phyloP scores from a whole-genome alignment of 1,140 invertebrate species.

The Papilio polytes region DNA sequence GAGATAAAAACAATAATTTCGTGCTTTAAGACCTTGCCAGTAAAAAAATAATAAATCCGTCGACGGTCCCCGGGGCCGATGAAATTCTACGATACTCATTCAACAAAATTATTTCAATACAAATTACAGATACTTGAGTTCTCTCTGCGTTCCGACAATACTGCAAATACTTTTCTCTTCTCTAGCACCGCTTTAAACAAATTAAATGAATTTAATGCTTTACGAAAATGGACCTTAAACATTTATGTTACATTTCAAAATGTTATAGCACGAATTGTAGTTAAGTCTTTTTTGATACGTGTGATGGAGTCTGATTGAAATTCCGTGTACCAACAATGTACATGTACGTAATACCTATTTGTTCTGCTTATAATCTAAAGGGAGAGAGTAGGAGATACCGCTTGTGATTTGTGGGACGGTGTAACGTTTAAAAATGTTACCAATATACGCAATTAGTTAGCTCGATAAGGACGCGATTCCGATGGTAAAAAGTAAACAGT shows the following conservation, averaged over 20 bases:
- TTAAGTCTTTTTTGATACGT: constrained; percentile 46
- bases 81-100: constrained; percentile 81
- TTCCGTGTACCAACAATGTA: constrained; percentile 80
- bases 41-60: constrained; percentile 82
- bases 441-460: constrained; percentile 65
- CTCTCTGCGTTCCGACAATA: constrained; percentile 79
- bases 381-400: constrained; percentile 57
- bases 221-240: constrained; percentile 46
- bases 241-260: constrained; percentile 26
- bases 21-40: constrained; percentile 73
- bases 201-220: constrained; percentile 31
- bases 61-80: constrained; percentile 65
- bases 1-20: constrained; percentile 84
- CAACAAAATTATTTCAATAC: constrained; percentile 82
- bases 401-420: constrained; percentile 63
- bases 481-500: constrained; percentile 39
- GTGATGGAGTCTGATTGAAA: constrained; percentile 72
- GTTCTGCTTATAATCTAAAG: constrained; percentile 71
- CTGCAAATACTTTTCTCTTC: constrained; percentile 79
- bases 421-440: constrained; percentile 67
- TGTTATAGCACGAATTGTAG: constrained; percentile 36
- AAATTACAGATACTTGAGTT: constrained; percentile 81
- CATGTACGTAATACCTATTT: constrained; percentile 73
- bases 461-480: constrained; percentile 50
- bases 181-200: constrained; percentile 60